phyloP scores from a whole-genome alignment of 2,888 invertebrate genomes.

The Pseudeuparius sepicola region DNA sequence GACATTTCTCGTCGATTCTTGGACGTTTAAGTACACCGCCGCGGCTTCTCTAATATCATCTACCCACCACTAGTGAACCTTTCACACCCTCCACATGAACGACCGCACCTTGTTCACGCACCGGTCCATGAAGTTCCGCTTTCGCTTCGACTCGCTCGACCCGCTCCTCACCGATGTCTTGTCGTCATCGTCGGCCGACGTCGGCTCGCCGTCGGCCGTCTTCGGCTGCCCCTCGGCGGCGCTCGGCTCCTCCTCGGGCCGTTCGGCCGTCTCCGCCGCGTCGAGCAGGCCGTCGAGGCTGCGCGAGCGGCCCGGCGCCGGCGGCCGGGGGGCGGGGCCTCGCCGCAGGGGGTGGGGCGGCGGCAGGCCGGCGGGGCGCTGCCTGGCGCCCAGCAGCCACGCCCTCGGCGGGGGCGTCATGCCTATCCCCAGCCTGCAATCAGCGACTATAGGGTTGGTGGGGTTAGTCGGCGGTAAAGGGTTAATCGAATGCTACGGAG shows the following conservation, averaged over 20 bases:
- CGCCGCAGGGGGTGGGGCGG: conserved; percentile 37
- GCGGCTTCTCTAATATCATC: no score
- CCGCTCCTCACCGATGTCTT: conserved; percentile 48
- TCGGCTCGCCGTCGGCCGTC: conserved; percentile 2
- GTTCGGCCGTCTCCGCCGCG: conserved; percentile 12
- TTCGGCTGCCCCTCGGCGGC: neutral
- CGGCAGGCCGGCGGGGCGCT: no score
- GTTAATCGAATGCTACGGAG: no score
- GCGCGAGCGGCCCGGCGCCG: conserved; percentile 45
- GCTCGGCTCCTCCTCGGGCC: conserved; percentile 9
- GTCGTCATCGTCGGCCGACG: conserved; percentile 28
- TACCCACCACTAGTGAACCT: no score
- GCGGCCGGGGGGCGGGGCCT: no score
- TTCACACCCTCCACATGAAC: conserved; percentile 51
- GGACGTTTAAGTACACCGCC: no score
- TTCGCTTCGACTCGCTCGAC: conserved; percentile 51
- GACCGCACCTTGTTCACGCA: conserved; percentile 76
- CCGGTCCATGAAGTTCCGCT: conserved; percentile 76
- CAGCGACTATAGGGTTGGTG: no score
- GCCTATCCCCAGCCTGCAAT: no score
- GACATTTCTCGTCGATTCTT: no score
- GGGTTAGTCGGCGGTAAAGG: no score
- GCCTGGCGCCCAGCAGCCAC: no score
- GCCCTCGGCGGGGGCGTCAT: no score
- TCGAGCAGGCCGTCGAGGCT: conserved; percentile 55